These are phyloP conservation scores for Drosophila limbata DNA, from an alignment of 2,888 invertebrate genomes.

Conservation along the genomic window DNA sequence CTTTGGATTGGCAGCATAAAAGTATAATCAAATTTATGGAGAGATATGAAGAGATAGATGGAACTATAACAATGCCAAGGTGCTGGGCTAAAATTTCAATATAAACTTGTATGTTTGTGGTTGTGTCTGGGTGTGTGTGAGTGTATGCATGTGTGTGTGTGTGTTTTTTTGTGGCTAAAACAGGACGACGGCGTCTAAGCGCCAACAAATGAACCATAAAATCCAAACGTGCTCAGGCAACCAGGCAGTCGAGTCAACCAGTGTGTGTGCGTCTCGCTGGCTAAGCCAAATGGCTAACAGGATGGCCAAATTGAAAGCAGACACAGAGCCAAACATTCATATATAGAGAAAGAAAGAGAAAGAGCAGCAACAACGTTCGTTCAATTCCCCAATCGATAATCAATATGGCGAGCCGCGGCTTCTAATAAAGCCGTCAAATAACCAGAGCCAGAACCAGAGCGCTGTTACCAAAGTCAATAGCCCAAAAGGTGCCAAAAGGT, in stretches of 20 bases:
- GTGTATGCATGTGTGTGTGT: background rate
- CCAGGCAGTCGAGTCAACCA: conserved; percentile 38
- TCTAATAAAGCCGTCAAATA: conserved; percentile 75
- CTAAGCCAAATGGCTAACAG: conserved; percentile 77
- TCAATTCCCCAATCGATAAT: conserved; percentile 85
- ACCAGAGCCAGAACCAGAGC: conserved; percentile 24
- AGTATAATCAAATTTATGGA: conserved; percentile 44
- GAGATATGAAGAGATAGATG: conserved; percentile 9
- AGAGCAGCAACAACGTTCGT: conserved; percentile 22
- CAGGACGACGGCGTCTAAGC: conserved; percentile 61
- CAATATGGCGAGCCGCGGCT: conserved; percentile 82
- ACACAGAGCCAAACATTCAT: conserved; percentile 38
- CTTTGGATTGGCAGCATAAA: background rate
- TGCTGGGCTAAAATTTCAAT: conserved; percentile 56
- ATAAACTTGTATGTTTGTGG: conserved; percentile 24
- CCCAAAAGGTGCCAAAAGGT: conserved; percentile 60
- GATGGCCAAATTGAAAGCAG: conserved; percentile 77
- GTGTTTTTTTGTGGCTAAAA: background rate
- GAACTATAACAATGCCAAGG: conserved; percentile 53
- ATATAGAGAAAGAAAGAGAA: background rate
- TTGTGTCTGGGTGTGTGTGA: conserved; percentile 2
- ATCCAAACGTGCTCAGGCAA: conserved; percentile 74
- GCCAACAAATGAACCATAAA: conserved; percentile 66
- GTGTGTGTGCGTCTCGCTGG: conserved; percentile 52
- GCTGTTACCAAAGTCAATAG: conserved; percentile 42